Evolutionary conservation across 2,797 vertebrate genomes (phyloP).

Genomic region (Lacerta viridis): DNA sequence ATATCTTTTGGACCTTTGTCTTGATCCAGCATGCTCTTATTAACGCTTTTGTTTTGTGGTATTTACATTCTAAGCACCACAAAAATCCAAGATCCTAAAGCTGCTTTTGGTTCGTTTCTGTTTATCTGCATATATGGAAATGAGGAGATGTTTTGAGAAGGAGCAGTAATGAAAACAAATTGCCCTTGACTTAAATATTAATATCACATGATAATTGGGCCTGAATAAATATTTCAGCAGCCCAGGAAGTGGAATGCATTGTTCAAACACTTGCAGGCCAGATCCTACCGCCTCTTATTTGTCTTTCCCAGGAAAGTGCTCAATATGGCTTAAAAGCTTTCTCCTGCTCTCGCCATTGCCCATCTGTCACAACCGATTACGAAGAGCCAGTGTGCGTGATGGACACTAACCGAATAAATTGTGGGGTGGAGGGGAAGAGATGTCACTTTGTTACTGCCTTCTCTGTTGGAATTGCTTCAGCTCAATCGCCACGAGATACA

Average conservation of each 20-base stretch:
- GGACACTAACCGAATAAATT: constrained; percentile 7
- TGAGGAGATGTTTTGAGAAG: background rate
- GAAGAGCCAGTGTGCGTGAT: constrained; percentile 17
- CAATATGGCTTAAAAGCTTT: background rate
- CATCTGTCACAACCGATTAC: constrained; percentile 21
- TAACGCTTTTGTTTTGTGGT: background rate
- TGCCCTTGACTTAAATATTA: constrained; percentile 56
- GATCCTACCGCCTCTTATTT: background rate
- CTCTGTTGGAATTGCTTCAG: background rate
- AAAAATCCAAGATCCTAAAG: background rate
- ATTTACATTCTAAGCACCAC: background rate
- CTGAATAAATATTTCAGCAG: constrained; percentile 57
- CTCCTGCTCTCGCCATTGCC: background rate
- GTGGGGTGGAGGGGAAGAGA: constrained; percentile 6
- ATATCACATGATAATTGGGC: constrained; percentile 49
- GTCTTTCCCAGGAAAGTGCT: background rate
- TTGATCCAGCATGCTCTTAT: background rate
- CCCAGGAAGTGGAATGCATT: constrained; percentile 23
- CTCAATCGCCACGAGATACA: background rate
- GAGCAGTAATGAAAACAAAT: constrained; percentile 51
- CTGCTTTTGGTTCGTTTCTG: no score
- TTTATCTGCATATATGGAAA: no score
- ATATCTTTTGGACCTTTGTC: background rate
- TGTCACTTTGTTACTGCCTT: background rate
- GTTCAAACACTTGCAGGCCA: background rate